Percentiles rank a stretch among this genome's conserved stretches.
Evolutionary conservation across 2,888 invertebrate species (phyloP).

Genomic region (Cristatella mucedo): DNA sequence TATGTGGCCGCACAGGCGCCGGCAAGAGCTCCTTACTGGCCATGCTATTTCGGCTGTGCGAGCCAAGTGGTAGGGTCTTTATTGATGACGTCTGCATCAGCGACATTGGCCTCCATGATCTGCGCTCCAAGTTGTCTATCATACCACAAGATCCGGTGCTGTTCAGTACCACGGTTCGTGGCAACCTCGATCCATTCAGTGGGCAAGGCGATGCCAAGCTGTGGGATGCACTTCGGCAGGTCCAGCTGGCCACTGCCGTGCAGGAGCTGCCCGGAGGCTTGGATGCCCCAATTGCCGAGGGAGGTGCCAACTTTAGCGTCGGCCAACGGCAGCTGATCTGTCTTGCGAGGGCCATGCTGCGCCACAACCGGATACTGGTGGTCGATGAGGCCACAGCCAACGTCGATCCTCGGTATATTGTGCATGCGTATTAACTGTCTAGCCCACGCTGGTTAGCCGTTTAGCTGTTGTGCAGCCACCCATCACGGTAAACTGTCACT

Average conservation of each 20-base stretch:
- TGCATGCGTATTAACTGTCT: too few species aligned
- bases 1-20: too few species aligned
- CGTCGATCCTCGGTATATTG: conserved; percentile 29
- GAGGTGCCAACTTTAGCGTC: conserved; percentile 33
- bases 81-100: conserved; percentile 54
- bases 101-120: conserved; percentile 54
- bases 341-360: too few species aligned
- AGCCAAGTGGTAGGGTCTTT: conserved; percentile 57
- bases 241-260: conserved; percentile 24
- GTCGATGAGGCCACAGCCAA: conserved; percentile 38
- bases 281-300: conserved; percentile 23
- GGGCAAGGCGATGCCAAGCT: conserved; percentile 23
- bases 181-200: conserved; percentile 34
- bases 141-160: conserved; percentile 58
- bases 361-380: conserved; percentile 34
- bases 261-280: conserved; percentile 26
- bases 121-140: conserved; percentile 66
- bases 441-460: too few species aligned
- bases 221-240: too few species aligned
- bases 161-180: conserved; percentile 29
- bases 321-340: conserved; percentile 35
- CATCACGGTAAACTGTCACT: too few species aligned
- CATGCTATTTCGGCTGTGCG: conserved; percentile 63
- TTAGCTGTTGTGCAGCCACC: too few species aligned
- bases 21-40: conserved; percentile 56